Conservation (phyloP, 2,797 vertebrate genomes). For the Vultur gryphus region DNA sequence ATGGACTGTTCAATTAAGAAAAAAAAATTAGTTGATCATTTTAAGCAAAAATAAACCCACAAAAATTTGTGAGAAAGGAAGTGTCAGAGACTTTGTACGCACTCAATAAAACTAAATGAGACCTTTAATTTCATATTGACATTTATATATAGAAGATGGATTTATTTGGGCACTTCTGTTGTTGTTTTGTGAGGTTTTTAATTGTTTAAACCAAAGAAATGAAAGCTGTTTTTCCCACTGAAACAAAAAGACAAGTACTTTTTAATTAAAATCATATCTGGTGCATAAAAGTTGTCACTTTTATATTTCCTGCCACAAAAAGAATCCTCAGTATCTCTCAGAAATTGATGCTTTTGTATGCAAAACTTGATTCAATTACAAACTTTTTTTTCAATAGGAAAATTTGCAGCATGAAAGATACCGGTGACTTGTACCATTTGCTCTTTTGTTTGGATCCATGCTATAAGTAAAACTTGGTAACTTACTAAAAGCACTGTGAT, state of each 20-base stretch:
- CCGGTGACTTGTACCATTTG: neutral
- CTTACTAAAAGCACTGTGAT: neutral
- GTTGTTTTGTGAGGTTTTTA: neutral
- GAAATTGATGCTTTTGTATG: neutral
- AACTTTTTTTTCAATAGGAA: neutral
- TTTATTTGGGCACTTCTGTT: neutral
- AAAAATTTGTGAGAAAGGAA: neutral
- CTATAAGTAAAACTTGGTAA: neutral
- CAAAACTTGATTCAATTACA: neutral
- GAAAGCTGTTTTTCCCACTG: neutral
- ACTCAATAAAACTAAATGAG: neutral
- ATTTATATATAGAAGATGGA: neutral
- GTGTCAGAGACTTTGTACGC: neutral
- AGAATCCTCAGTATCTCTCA: neutral
- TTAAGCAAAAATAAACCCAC: neutral
- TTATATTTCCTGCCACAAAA: neutral
- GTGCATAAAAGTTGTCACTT: neutral
- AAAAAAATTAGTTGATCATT: neutral
- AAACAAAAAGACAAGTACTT: neutral
- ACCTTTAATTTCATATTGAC: neutral
- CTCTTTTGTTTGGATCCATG: neutral
- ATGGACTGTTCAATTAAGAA: neutral
- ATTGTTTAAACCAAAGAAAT: neutral
- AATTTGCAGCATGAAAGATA: neutral
- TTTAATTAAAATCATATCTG: neutral